Percentiles rank a stretch among this genome's conserved stretches.
Conservation (phyloP, 2,797 vertebrate species). For the Mycteria americana region DNA sequence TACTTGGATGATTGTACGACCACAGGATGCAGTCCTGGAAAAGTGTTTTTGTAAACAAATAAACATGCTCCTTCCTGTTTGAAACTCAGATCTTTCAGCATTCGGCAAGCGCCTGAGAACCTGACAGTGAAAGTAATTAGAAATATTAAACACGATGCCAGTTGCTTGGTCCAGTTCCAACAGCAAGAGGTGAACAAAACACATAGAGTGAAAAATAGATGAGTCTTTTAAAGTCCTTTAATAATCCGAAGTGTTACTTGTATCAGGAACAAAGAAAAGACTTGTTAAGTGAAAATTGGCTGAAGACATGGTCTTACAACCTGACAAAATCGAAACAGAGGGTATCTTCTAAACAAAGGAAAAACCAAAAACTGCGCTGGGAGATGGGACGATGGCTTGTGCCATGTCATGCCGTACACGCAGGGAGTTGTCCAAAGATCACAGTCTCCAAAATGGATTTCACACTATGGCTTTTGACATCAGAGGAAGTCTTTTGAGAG, state of each 20-base stretch:
- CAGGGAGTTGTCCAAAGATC: background rate
- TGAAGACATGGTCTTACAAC: background rate
- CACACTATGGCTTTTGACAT: background rate
- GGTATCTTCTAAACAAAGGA: background rate
- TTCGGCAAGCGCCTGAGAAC: conserved; percentile 21
- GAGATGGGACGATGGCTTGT: background rate
- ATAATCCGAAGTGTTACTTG: background rate
- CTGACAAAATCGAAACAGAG: background rate
- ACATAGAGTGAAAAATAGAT: background rate
- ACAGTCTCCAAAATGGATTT: background rate
- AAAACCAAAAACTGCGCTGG: background rate
- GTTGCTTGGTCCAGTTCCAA: background rate
- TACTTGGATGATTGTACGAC: conserved; percentile 7
- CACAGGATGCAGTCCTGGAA: conserved; percentile 54
- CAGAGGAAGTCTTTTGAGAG: background rate
- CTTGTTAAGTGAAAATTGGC: background rate
- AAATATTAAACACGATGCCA: background rate
- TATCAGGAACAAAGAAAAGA: background rate
- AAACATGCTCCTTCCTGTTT: conserved; percentile 59
- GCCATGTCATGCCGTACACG: accelerated
- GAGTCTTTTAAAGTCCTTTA: background rate
- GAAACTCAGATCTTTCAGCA: conserved; percentile 10
- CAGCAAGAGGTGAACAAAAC: background rate
- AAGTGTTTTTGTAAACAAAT: conserved; percentile 63
- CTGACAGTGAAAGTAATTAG: background rate